These are phyloP conservation scores for Myotis brandtii DNA, from an alignment of 2,113 vertebrate genomes.

Conservation along the genomic window DNA sequence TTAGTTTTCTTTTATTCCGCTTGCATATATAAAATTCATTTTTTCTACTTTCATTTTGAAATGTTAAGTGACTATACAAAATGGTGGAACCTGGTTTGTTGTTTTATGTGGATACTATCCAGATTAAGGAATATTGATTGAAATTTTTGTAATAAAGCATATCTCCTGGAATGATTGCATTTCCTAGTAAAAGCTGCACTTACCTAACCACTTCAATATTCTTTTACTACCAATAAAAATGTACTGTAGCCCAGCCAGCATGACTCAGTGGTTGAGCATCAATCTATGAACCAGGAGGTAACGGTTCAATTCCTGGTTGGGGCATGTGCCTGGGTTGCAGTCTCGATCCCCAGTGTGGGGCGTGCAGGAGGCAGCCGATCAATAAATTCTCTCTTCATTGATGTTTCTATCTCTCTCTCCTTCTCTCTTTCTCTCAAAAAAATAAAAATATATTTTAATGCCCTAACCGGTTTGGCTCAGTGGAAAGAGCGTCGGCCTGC, in stretches of 20 bases:
- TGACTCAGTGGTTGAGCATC: no score
- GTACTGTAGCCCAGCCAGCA: neutral
- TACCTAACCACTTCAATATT: neutral
- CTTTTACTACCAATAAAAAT: slow-evolving; percentile 12
- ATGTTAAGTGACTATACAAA: neutral
- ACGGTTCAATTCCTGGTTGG: no score
- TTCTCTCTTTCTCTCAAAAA: no score
- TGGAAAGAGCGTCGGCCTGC: no score
- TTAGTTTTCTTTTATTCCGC: neutral
- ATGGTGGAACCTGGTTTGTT: neutral
- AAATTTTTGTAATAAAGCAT: neutral
- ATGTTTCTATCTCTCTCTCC: no score
- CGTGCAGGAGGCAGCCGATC: no score
- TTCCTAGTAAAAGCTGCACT: neutral
- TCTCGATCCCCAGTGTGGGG: no score
- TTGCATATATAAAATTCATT: neutral
- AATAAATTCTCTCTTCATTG: no score
- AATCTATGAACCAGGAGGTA: no score
- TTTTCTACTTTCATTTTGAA: slow-evolving; percentile 9
- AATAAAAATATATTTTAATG: no score
- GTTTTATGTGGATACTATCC: neutral
- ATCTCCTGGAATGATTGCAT: neutral
- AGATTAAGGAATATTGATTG: neutral
- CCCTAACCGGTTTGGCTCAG: no score
- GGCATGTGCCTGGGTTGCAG: no score